These are phyloP conservation scores for Drosophila arawakana DNA, from an alignment of 1,140 invertebrate species.

Conservation along the genomic window DNA sequence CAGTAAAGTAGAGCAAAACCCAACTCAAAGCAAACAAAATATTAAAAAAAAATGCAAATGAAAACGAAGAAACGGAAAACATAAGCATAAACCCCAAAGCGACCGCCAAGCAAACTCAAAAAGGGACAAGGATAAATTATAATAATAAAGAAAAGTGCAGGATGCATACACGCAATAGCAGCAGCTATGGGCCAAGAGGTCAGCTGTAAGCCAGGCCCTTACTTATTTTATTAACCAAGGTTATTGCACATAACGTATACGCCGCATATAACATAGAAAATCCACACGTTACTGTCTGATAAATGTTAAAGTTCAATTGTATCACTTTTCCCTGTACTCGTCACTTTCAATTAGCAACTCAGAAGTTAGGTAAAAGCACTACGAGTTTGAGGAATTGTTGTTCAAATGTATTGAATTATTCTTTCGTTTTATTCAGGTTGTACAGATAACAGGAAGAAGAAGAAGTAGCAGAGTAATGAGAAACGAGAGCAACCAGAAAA, in stretches of 20 bases:
- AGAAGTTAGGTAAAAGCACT: conserved; percentile 3
- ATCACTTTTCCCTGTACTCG: conserved; percentile 50
- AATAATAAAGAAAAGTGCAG: conserved; percentile 62
- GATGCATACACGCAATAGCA: neutral
- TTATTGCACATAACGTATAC: conserved; percentile 70
- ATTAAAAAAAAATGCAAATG: conserved; percentile 25
- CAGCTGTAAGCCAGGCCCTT: conserved; percentile 1
- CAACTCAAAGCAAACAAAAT: conserved; percentile 36
- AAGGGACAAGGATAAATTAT: conserved; percentile 71
- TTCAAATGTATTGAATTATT: conserved; percentile 8
- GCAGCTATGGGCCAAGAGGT: conserved; percentile 22
- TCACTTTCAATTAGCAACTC: conserved; percentile 69
- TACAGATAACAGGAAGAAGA: conserved; percentile 6
- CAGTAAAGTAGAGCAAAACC: conserved; percentile 56
- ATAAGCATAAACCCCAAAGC: conserved; percentile 17
- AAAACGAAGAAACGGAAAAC: conserved; percentile 22
- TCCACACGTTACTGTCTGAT: conserved; percentile 13
- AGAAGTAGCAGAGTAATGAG: neutral
- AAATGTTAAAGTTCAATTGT: conserved; percentile 72
- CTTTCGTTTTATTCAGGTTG: conserved; percentile 28
- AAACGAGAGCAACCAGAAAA: conserved; percentile 2
- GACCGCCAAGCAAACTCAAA: conserved; percentile 47
- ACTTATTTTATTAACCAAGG: conserved; percentile 55
- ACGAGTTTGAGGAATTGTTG: neutral
- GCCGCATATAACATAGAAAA: conserved; percentile 36